phyloP scores from a whole-genome alignment of 2,113 vertebrate species.

The Hippocampus guttulatus region DNA sequence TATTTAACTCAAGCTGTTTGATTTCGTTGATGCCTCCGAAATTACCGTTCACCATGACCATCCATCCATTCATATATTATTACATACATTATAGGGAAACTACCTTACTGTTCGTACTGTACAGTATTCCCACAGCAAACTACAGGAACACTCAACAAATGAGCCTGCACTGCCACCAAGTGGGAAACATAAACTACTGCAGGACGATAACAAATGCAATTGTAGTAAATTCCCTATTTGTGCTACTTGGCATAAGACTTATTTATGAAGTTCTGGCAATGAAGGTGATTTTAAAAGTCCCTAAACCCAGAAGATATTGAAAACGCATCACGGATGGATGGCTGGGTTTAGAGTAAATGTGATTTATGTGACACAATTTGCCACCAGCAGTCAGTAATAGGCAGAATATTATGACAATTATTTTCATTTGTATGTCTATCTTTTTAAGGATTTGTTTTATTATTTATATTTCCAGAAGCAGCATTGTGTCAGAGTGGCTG shows the following conservation, averaged over 20 bases:
- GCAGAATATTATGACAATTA: too few species aligned
- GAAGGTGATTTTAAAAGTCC: neutral
- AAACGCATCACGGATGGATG: neutral
- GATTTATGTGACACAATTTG: too few species aligned
- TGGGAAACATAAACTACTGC: constrained; percentile 24
- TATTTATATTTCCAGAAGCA: too few species aligned
- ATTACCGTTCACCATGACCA: too few species aligned
- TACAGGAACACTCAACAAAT: constrained; percentile 10
- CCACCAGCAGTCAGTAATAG: too few species aligned
- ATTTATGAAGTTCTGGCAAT: neutral
- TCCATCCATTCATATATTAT: neutral
- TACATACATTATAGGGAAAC: neutral
- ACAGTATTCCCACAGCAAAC: neutral
- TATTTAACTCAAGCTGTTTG: neutral
- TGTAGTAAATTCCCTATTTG: neutral
- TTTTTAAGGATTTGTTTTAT: too few species aligned
- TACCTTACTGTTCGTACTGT: neutral
- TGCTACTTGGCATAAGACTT: neutral
- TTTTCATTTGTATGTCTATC: too few species aligned
- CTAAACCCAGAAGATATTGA: neutral
- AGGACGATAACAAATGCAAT: neutral
- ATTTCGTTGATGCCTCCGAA: too few species aligned
- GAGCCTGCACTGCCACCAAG: constrained; percentile 29
- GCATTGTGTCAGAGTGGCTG: too few species aligned
- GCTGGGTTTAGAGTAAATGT: too few species aligned